Evolutionary conservation across 2,113 vertebrate genomes (phyloP).

Genomic region (Equus quagga): DNA sequence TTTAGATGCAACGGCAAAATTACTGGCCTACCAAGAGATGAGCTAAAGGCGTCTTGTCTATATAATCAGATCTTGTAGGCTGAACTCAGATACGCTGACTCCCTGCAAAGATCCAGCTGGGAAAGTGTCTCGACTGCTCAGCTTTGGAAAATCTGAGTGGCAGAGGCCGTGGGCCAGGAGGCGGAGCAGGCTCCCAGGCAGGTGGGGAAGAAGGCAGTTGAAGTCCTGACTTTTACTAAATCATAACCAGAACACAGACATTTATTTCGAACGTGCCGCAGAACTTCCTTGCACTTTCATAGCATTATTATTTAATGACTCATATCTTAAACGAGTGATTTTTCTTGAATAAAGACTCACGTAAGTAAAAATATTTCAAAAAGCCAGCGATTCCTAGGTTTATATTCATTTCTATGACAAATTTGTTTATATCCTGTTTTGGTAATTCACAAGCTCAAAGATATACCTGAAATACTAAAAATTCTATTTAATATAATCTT

Average conservation of each 20-base stretch:
- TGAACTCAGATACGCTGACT: not conserved
- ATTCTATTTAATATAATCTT: not conserved
- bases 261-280: not conserved
- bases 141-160: not conserved
- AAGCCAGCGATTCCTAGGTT: not conserved
- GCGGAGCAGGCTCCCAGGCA: too few species aligned
- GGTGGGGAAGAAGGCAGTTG: not conserved
- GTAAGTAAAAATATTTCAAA: not conserved
- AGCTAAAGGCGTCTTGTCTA: not conserved
- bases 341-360: not conserved
- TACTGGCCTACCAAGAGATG: not conserved
- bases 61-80: too few species aligned
- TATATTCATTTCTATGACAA: not conserved
- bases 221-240: not conserved
- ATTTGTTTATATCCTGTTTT: not conserved
- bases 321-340: not conserved
- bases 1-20: not conserved
- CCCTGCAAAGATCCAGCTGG: not conserved
- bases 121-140: not conserved
- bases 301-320: not conserved
- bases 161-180: too few species aligned
- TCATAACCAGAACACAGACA: not conserved
- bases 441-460: not conserved
- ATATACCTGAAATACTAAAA: not conserved
- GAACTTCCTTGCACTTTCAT: not conserved